phyloP scores from a whole-genome alignment of 2,888 invertebrate species.

The Limnephilus marmoratus region DNA sequence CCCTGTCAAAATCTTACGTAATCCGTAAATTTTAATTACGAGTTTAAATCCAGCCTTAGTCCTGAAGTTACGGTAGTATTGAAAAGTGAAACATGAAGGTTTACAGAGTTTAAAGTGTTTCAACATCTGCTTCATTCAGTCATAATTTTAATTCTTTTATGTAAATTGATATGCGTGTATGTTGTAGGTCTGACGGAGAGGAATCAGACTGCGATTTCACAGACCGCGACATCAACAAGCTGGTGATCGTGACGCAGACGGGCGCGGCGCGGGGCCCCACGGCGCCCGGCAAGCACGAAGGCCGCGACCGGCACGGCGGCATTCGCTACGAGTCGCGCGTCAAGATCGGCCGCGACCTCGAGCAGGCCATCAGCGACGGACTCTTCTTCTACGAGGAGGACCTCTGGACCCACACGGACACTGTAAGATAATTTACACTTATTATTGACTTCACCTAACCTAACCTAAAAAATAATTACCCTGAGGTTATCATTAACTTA shows the following conservation, averaged over 20 bases:
- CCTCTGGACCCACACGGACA: slow-evolving; percentile 83
- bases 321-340: slow-evolving; percentile 86
- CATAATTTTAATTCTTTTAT: too few relatives aligned
- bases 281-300: slow-evolving; percentile 87
- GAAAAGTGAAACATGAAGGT: too few relatives aligned
- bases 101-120: too few relatives aligned
- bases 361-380: slow-evolving; percentile 98
- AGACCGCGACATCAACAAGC: slow-evolving; percentile 94
- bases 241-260: slow-evolving; percentile 95
- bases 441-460: too few relatives aligned
- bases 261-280: slow-evolving; percentile 71
- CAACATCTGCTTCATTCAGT: too few relatives aligned
- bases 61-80: too few relatives aligned
- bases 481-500: too few relatives aligned
- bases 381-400: slow-evolving; percentile 97
- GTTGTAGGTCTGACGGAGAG: slow-evolving; percentile 85
- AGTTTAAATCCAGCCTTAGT: too few relatives aligned
- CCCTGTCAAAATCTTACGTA: too few relatives aligned
- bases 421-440: slow-evolving; percentile 27
- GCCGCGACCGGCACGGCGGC: slow-evolving; percentile 94
- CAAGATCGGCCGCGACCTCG: slow-evolving; percentile 96
- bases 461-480: too few relatives aligned
- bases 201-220: slow-evolving; percentile 93
- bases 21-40: too few relatives aligned
- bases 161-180: slow-evolving; percentile 18